Evolutionary conservation across 2,888 invertebrate genomes (phyloP), one percentile per base, ranked within the genome.

Genomic region (Parascotia fuliginaria): DNA sequence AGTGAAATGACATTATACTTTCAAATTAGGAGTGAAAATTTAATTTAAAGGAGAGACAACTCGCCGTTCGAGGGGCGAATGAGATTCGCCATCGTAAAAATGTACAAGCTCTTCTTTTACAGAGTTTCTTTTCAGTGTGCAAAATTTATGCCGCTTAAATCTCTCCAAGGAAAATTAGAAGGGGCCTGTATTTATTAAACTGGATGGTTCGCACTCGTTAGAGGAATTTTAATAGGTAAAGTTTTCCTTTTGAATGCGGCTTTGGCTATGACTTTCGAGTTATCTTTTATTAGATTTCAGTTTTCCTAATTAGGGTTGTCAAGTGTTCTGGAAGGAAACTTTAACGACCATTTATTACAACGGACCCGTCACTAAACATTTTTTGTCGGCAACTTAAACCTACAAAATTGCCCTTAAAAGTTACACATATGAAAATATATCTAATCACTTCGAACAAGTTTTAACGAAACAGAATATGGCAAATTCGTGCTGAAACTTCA

Each of bases 11-110:
- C 92, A 92, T 92, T 92, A 92, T 92, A 92, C 92, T 92, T 92
- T 92, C 92, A 92, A 92, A 92, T 92, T 92, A 88, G 89, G 90
- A 92, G 92, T 92, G 92, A 92, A 92, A 92, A 92, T 92, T 92
- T 92, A 92, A 92, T 92, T 92, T 92, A 92, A 92, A 91, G 89
- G 90, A 87, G 89, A 89, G 90, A 90, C 91, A 91, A 90, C 81
- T 89, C 85, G 87, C 75, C 77, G 85, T 80, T 77, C 77, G 80
- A 84, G 87, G 87, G 89, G 85, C 82, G 88, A 89, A 87, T 87
- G 88, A 82, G 89, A 89, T 86, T 82, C 83, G 72, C 78, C 79
- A 73, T 87, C 90, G 87, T 91, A 90, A 92, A 90, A 92, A 87
- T 89, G 89, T 89, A 87, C 86, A 88, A 88, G 87, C 79, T 84